Evolutionary conservation across 2,113 vertebrate genomes (phyloP), one percentile per base, ranked within the genome.

Genomic region (Isichthys henryi): DNA sequence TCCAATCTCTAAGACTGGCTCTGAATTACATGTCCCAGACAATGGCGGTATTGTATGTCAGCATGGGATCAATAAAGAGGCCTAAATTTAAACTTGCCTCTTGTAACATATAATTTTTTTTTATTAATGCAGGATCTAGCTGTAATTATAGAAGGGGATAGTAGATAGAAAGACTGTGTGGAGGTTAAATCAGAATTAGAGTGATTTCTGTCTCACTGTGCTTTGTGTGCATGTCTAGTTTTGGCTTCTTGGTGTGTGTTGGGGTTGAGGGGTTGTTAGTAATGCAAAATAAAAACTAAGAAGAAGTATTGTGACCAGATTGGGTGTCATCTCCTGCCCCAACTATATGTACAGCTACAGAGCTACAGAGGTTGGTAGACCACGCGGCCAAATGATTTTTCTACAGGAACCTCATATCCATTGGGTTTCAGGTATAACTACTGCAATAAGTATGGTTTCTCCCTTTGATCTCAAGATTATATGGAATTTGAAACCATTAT

Each of bases 71-170:
- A 77, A 95, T 94, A 92, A 92, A 94, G 92, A 94, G 91, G 92
- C 93, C 95, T 94, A 95, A 95, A 95, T 95, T 93, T 95, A 95
- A 94, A 93, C 91, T 90, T 92, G 93, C 94, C 92, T 95, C 94
- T 92, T 94, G 93, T 95, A 93, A 94, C 92, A 86, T 91, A 92
- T 93, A 94, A 93, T n/a, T 31, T 52, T 77, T 66, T 93, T 90
- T 46, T 39, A 43, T 87, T 58, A 74, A 90, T 90, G 50, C 21
- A 45, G 50, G 21, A 39, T 89, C 39, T 84, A 48, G 21, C 43
- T 89, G 74, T 56, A 83, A 83, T 82, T 85, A 13, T 89, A 85
- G 80, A 89, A 13, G 88, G 43, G 77, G 21, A 21, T 8, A 15
- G 17, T 46, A 52, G 80, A 80, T 66, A 66, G 31, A 21, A 45